Evolutionary conservation across 2,888 invertebrate species (phyloP).

Genomic region (Isoperla grammatica): DNA sequence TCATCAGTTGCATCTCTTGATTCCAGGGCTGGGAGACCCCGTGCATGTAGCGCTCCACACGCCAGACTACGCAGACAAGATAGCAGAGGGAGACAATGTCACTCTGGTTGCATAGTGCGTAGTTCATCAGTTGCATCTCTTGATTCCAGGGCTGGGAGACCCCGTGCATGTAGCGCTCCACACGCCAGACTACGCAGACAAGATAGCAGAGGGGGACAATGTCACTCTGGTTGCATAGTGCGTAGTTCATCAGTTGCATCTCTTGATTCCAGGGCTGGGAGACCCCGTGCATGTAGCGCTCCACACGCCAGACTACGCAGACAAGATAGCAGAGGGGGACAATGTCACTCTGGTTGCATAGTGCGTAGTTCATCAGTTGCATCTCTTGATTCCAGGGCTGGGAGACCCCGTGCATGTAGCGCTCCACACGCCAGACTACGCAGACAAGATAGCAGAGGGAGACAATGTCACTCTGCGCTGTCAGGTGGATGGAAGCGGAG

Average conservation of each 20-base stretch:
- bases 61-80: constrained; percentile 48
- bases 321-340: constrained; percentile 45
- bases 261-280: constrained; percentile 56
- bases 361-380: too few species aligned
- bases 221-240: too few species aligned
- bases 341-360: constrained; percentile 42
- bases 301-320: constrained; percentile 50
- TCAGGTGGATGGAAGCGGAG: constrained; percentile 59
- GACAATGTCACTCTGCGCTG: constrained; percentile 56
- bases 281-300: constrained; percentile 52
- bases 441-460: constrained; percentile 47
- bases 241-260: too few species aligned
- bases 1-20: too few species aligned
- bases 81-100: constrained; percentile 49
- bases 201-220: constrained; percentile 47
- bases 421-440: constrained; percentile 51
- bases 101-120: too few species aligned
- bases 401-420: constrained; percentile 52
- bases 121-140: too few species aligned
- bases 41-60: constrained; percentile 52
- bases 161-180: constrained; percentile 51
- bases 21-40: constrained; percentile 56
- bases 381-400: constrained; percentile 51
- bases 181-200: constrained; percentile 48
- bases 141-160: constrained; percentile 56